A percentile compares a stretch with the other conserved stretches of the same genome.
phyloP scores from a whole-genome alignment of 2,888 invertebrate genomes.

The Diarsia brunnea region DNA sequence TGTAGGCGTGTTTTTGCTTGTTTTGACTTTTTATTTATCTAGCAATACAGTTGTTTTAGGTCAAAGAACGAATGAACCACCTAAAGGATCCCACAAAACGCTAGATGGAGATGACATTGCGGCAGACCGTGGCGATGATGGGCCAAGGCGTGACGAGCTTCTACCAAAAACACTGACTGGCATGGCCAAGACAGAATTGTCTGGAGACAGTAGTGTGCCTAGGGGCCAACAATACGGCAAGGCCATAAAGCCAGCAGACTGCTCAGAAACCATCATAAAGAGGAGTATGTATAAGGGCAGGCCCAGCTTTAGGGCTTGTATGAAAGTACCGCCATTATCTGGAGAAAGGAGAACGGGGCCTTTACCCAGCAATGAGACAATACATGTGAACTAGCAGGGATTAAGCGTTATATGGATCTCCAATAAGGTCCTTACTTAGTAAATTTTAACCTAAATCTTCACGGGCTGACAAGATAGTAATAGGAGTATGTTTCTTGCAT shows the following conservation, averaged over 20 bases:
- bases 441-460: neutral
- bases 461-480: neutral
- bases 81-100: neutral
- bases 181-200: neutral
- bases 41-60: neutral
- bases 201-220: too few species aligned
- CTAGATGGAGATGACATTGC: neutral
- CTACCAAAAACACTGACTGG: neutral
- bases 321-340: too few species aligned
- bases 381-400: neutral
- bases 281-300: too few species aligned
- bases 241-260: too few species aligned
- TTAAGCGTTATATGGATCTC: too few species aligned
- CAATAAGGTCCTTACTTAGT: too few species aligned
- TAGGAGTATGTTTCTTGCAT: too few species aligned
- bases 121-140: neutral
- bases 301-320: too few species aligned
- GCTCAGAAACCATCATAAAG: too few species aligned
- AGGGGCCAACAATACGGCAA: too few species aligned
- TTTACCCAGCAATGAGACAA: neutral
- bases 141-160: neutral
- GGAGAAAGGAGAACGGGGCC: neutral
- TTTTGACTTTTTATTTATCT: neutral
- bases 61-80: neutral
- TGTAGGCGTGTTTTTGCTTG: constrained; percentile 2